These are phyloP conservation scores for Chrysolina americana DNA, from an alignment of 2,888 invertebrate species.

Conservation along the genomic window DNA sequence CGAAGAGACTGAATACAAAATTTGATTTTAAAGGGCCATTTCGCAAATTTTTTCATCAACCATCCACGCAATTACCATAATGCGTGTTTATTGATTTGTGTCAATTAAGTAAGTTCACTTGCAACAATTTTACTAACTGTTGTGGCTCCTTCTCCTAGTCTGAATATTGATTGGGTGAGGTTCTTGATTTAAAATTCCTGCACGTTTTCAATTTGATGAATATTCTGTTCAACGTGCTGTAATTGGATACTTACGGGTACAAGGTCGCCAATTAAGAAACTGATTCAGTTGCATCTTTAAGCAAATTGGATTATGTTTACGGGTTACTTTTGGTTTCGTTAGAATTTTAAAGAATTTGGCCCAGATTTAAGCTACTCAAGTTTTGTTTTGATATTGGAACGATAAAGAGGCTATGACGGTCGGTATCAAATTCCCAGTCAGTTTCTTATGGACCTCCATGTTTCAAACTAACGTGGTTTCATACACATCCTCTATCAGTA, in stretches of 20 bases:
- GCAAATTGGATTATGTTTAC: background rate
- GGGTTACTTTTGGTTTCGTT: background rate
- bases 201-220: background rate
- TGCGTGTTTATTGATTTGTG: constrained; percentile 18
- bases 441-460: no score
- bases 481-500: no score
- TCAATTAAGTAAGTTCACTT: constrained; percentile 11
- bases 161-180: background rate
- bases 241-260: constrained; percentile 2
- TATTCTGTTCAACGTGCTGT: background rate
- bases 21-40: constrained; percentile 1
- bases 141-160: background rate
- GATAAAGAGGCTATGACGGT: no score
- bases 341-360: no score
- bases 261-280: constrained; percentile 1
- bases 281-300: background rate
- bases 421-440: no score
- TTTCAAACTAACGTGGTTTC: no score
- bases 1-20: constrained; percentile 12
- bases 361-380: no score
- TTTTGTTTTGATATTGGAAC: no score
- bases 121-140: background rate
- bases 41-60: constrained; percentile 1
- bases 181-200: background rate
- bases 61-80: background rate